Percentiles rank a stretch among this genome's conserved stretches.
These are phyloP conservation scores for Leptopilina syphax DNA, from an alignment of 2,888 invertebrate species.

Conservation along the genomic window DNA sequence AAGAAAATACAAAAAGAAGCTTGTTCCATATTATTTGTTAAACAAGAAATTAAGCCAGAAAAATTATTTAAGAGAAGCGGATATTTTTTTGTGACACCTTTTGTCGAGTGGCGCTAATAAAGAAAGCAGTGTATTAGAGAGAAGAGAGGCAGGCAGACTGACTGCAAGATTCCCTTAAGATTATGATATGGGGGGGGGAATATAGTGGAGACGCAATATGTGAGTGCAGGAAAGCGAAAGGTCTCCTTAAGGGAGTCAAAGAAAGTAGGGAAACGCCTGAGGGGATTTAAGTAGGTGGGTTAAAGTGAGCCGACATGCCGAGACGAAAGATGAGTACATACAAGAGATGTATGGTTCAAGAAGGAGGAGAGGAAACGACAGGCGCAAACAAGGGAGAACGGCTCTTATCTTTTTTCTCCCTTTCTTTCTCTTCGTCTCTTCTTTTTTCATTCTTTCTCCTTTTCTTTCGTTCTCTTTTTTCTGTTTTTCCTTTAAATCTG, in stretches of 20 bases:
- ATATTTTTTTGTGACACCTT: no score
- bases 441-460: neutral
- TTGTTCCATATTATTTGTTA: no score
- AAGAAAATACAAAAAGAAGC: no score
- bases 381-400: no score
- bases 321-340: neutral
- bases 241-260: conserved; percentile 28
- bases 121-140: neutral
- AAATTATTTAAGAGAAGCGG: no score
- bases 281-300: conserved; percentile 15
- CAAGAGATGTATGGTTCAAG: conserved; percentile 4
- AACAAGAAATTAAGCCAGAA: no score
- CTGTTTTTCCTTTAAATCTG: neutral
- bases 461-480: neutral
- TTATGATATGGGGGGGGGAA: neutral
- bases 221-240: neutral
- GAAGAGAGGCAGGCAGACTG: neutral
- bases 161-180: neutral
- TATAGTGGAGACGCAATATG: neutral
- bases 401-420: neutral
- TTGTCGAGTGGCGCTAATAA: no score
- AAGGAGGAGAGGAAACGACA: neutral
- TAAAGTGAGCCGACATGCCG: neutral
- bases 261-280: conserved; percentile 17
- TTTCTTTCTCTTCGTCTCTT: neutral